phyloP scores from a whole-genome alignment of 2,797 vertebrate genomes.

The Hippopotamyrus pictus region DNA sequence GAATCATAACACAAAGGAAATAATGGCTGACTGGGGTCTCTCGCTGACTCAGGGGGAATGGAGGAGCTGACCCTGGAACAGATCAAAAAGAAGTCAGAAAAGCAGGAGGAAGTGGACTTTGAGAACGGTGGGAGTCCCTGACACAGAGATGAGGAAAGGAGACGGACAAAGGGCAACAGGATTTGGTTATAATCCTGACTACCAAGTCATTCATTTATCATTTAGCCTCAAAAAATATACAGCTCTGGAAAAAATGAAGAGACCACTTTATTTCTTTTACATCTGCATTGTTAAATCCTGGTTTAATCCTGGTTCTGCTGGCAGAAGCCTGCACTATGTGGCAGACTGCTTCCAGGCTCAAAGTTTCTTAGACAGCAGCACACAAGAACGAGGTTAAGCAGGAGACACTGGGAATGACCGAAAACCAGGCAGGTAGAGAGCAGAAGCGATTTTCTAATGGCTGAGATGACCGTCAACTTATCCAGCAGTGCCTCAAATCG shows the following conservation, averaged over 20 bases:
- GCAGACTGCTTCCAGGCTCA: not conserved
- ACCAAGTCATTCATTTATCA: not conserved
- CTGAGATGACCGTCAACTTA: not conserved
- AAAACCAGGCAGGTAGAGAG: not conserved
- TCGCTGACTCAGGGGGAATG: constrained; percentile 68
- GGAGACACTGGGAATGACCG: not conserved
- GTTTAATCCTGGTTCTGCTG: not conserved
- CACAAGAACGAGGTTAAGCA: not conserved
- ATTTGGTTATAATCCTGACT: not conserved
- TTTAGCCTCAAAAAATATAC: not conserved
- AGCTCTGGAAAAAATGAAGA: not conserved
- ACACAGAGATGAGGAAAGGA: not conserved
- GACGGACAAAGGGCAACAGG: not conserved
- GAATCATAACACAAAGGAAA: not conserved
- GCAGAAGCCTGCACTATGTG: not conserved
- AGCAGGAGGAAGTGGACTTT: constrained; percentile 79
- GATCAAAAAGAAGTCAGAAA: constrained; percentile 65
- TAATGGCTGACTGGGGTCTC: not conserved
- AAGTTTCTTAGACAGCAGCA: not conserved
- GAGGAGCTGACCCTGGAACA: constrained; percentile 82
- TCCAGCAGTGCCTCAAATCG: not conserved
- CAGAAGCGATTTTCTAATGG: not conserved
- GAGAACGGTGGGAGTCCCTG: constrained; percentile 62
- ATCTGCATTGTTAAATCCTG: not conserved
- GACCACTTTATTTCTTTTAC: not conserved